A percentile compares a stretch with the other conserved stretches of the same genome.
These are phyloP conservation scores for Aptenodytes forsteri DNA, from an alignment of 2,113 vertebrate genomes.

Conservation along the genomic window DNA sequence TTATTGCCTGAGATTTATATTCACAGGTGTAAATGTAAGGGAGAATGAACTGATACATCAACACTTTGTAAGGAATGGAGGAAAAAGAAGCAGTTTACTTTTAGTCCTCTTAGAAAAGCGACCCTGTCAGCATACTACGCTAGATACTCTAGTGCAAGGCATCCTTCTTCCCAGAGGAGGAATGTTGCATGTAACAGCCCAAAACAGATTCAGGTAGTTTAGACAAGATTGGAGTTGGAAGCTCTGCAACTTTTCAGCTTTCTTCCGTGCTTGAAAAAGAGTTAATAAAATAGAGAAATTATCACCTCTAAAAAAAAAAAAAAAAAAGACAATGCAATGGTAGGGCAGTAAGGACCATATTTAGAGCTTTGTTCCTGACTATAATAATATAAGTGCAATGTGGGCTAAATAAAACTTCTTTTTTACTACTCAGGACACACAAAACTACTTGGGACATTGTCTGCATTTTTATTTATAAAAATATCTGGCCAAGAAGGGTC, in stretches of 20 bases:
- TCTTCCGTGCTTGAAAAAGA: not conserved
- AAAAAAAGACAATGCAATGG: not conserved
- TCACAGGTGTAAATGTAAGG: not conserved
- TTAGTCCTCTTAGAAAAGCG: not conserved
- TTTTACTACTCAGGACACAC: not conserved
- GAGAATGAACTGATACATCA: not conserved
- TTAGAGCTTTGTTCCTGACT: not conserved
- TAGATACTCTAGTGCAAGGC: not conserved
- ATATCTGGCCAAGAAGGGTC: not conserved
- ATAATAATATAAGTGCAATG: not conserved
- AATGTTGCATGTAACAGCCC: not conserved
- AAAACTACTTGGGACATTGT: not conserved
- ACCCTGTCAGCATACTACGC: not conserved
- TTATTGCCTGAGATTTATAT: not conserved
- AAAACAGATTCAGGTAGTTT: not conserved
- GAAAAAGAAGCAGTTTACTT: not conserved
- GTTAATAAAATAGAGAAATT: not conserved
- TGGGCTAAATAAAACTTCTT: not conserved
- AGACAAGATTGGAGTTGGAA: not conserved
- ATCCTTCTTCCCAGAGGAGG: not conserved
- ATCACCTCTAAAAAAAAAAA: not conserved
- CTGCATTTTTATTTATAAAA: not conserved
- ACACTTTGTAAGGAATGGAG: not conserved
- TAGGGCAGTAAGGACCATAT: not conserved
- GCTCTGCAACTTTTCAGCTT: not conserved